phyloP scores from a whole-genome alignment of 2,888 invertebrate species.

The Hypercompe scribonia region DNA sequence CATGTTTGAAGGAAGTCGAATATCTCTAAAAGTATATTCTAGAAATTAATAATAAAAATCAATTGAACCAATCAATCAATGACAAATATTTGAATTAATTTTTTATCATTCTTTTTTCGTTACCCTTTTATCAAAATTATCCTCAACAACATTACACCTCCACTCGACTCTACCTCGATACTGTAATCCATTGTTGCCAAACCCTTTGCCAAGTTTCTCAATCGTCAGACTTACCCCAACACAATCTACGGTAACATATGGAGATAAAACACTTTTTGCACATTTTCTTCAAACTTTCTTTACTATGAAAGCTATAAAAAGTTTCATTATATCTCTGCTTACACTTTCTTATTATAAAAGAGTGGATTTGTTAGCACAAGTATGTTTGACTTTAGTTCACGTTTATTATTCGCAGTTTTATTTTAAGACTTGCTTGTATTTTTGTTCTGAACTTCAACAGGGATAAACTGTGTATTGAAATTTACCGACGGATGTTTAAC shows the following conservation, averaged over 20 bases:
- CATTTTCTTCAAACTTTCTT: slow-evolving; percentile 34
- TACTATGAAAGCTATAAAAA: slow-evolving; percentile 37
- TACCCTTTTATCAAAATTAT: neutral
- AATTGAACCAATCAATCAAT: no score
- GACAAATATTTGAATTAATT: no score
- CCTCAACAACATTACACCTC: neutral
- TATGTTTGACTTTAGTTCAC: slow-evolving; percentile 23
- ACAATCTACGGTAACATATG: slow-evolving; percentile 34
- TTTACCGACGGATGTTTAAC: neutral
- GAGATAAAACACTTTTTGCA: slow-evolving; percentile 39
- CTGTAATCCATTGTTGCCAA: slow-evolving; percentile 16
- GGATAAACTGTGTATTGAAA: neutral
- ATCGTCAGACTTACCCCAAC: slow-evolving; percentile 13
- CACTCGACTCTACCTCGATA: neutral
- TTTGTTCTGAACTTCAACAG: slow-evolving; percentile 4
- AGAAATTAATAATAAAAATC: neutral
- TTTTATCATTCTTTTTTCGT: neutral
- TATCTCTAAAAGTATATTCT: neutral
- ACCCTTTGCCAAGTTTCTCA: slow-evolving; percentile 21
- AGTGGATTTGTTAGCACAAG: slow-evolving; percentile 29
- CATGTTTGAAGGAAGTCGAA: neutral
- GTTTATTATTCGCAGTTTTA: slow-evolving; percentile 19
- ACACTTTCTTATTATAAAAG: slow-evolving; percentile 23
- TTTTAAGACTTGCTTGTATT: slow-evolving; percentile 15
- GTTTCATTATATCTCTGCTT: slow-evolving; percentile 33